phyloP scores from a whole-genome alignment of 1,140 invertebrate species.

The Trichonephila inaurata region DNA sequence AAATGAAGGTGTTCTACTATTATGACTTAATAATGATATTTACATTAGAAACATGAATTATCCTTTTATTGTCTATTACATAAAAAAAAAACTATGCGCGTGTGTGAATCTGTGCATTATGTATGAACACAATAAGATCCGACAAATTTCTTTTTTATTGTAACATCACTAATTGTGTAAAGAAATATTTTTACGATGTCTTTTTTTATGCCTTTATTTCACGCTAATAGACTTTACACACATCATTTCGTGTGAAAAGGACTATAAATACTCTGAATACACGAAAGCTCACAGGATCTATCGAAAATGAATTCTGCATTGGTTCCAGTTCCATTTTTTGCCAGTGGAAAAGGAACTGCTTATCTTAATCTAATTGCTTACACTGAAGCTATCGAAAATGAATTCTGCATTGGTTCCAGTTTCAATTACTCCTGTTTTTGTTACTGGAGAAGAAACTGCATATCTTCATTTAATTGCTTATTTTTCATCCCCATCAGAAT shows the following conservation, averaged over 20 bases:
- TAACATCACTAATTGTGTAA: background rate
- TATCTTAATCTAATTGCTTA: background rate
- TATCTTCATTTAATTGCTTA: background rate
- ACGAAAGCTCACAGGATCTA: background rate
- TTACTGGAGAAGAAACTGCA: background rate
- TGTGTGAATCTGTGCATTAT: too few species aligned
- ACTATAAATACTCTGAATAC: background rate
- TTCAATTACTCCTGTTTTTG: background rate
- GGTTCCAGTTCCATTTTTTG: background rate
- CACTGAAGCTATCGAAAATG: background rate
- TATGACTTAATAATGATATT: too few species aligned
- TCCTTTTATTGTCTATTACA: too few species aligned
- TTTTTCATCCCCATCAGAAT: background rate
- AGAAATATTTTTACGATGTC: background rate
- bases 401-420: background rate
- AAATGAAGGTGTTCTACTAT: too few species aligned
- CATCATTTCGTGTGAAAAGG: background rate
- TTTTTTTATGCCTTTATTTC: background rate
- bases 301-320: background rate
- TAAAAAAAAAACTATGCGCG: too few species aligned
- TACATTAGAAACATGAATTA: too few species aligned
- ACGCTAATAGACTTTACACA: background rate
- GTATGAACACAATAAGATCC: too few species aligned
- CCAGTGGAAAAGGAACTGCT: background rate
- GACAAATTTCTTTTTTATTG: background rate